These are phyloP conservation scores for Zapus hudsonius DNA, from an alignment of 2,113 vertebrate species.

Conservation along the genomic window DNA sequence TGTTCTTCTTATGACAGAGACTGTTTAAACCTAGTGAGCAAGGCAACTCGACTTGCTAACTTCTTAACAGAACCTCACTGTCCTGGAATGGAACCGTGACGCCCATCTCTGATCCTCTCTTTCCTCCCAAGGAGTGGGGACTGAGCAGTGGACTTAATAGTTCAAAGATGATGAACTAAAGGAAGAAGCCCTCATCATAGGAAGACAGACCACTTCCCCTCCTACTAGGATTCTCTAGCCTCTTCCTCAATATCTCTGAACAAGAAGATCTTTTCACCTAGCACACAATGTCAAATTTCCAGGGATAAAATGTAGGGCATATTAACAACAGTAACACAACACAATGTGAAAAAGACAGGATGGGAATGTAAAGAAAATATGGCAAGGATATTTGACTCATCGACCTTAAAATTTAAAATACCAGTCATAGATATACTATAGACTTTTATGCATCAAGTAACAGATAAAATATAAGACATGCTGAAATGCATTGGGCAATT, in stretches of 20 bases:
- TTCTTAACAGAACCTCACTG: background rate
- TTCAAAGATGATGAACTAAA: background rate
- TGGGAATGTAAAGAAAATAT: background rate
- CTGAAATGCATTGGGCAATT: accelerated
- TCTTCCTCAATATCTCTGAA: background rate
- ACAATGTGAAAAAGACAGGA: background rate
- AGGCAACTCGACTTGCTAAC: background rate
- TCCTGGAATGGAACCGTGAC: background rate
- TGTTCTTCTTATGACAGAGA: background rate
- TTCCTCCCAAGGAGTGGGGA: background rate
- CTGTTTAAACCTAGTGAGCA: background rate
- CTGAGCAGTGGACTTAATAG: background rate
- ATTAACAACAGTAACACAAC: background rate
- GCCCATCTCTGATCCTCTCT: background rate
- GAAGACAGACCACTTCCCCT: background rate
- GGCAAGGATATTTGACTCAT: background rate
- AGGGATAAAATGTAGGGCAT: background rate
- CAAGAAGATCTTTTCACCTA: background rate
- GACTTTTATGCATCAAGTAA: background rate
- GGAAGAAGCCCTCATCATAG: background rate
- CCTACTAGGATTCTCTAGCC: background rate
- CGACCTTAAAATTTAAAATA: background rate
- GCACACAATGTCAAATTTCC: background rate
- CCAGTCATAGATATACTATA: background rate
- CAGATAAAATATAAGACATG: background rate